Evolutionary conservation across 1,140 invertebrate genomes (phyloP), one percentile per base, ranked within the genome.

Genomic region (Piezodorus guildinii): DNA sequence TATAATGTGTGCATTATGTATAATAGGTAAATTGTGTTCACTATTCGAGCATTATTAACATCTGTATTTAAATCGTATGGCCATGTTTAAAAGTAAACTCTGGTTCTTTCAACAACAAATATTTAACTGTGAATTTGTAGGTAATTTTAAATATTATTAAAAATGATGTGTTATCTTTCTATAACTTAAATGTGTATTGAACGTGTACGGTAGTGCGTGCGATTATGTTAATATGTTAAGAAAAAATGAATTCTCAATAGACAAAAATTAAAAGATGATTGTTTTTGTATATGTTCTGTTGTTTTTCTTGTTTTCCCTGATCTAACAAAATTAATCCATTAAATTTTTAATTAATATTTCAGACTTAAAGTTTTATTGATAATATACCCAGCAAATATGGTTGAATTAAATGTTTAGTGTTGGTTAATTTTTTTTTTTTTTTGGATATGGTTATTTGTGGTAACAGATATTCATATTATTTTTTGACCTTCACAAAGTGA

Each of bases 131-230:
- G 52, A 56, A 56, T 56, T 25, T 56, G 52, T 56, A 56, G 52
- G 52, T 56, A 56, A 56, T 56, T 56, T 56, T 56, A 56, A 56
- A 23, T 56, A 25, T 56, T 56, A 56, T 56, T 56, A 21, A 56
- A 23, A 23, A 49, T 49, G 46, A 56, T 56, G 23, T 56, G 52
- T 56, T 56, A 56, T 23, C 52, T 56, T 23, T 56, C 19, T 56
- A 25, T 56, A 56, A 56, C 52, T 56, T 56, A 25, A 56, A 23
- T 25, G 23, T 56, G 52, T 56, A 56, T 56, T 56, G 52, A 56
- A 56, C 17, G 52, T 56, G 52, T 56, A 56, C 23, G 52, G 52
- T 56, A 56, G 52, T 56, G 17, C 52, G 52, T 56, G 52, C 52
- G 52, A 56, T 56, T 3, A 23, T 23, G 23, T 56, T 21, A 23